phyloP scores from a whole-genome alignment of 2,113 vertebrate genomes.

The Seriola aureovittata region DNA sequence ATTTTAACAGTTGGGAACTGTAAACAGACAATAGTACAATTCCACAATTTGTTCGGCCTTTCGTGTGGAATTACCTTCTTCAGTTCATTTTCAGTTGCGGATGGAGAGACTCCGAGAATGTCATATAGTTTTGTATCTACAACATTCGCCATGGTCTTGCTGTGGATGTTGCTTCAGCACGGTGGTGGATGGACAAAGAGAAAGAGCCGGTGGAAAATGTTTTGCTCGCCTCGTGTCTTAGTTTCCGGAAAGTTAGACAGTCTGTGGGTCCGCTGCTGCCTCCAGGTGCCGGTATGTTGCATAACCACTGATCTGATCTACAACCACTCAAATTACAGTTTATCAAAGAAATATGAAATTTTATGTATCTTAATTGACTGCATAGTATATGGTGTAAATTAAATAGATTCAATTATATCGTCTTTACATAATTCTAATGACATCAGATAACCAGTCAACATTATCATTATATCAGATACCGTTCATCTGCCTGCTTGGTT shows the following conservation, averaged over 20 bases:
- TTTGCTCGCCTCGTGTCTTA: slow-evolving; percentile 45
- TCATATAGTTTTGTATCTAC: slow-evolving; percentile 95
- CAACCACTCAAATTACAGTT: not conserved
- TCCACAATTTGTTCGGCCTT: fast-evolving
- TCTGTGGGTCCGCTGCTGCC: slow-evolving; percentile 44
- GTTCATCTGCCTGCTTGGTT: not conserved
- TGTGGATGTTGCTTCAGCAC: slow-evolving; percentile 60
- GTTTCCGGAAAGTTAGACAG: slow-evolving; percentile 48
- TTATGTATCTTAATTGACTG: too few relatives aligned
- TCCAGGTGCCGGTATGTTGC: slow-evolving; percentile 10
- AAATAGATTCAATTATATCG: not conserved
- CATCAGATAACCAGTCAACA: not conserved
- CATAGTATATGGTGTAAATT: too few relatives aligned
- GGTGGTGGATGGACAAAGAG: slow-evolving; percentile 76
- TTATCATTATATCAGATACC: not conserved
- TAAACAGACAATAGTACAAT: not conserved
- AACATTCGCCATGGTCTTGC: slow-evolving; percentile 90
- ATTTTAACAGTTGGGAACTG: not conserved
- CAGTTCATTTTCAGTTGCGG: slow-evolving; percentile 92
- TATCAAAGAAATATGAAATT: too few relatives aligned
- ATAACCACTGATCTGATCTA: not conserved
- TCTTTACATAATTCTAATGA: not conserved
- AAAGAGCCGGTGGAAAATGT: slow-evolving; percentile 71
- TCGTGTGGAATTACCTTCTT: slow-evolving; percentile 88
- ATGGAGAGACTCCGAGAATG: slow-evolving; percentile 92